Evolutionary conservation across 92 coral and sea anemone species (phyloP).

Genomic region (Virgularia gustaviana): DNA sequence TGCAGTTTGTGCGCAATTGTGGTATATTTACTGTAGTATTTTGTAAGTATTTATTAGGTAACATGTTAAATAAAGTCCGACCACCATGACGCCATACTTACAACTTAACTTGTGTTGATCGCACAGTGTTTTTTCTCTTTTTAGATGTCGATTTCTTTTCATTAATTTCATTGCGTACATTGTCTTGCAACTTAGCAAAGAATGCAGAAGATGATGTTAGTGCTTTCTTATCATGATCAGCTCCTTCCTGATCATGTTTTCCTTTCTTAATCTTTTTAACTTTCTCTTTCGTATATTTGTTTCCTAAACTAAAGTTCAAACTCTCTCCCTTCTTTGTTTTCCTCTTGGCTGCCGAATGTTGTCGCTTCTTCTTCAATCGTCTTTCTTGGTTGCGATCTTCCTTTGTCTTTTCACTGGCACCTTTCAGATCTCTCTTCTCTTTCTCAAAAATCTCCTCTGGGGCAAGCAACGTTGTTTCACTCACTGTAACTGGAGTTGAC

Average conservation of each 20-base stretch:
- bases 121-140: constrained; percentile 43
- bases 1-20: no score
- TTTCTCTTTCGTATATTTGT: constrained; percentile 73
- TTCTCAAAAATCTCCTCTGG: constrained; percentile 91
- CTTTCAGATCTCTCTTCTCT: constrained; percentile 62
- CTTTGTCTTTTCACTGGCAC: constrained; percentile 68
- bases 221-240: constrained; percentile 43
- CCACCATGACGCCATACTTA: no score
- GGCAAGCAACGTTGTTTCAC: constrained; percentile 91
- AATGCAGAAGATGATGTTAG: constrained; percentile 81
- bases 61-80: no score
- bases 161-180: constrained; percentile 70
- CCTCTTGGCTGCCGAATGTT: constrained; percentile 67
- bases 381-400: constrained; percentile 83
- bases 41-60: no score
- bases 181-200: constrained; percentile 86
- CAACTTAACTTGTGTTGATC: constrained; percentile 65
- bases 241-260: constrained; percentile 57
- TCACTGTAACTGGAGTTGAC: constrained; percentile 79
- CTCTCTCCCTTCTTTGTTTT: constrained; percentile 62
- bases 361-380: constrained; percentile 71
- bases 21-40: no score
- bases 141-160: constrained; percentile 57
- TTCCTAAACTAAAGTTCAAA: constrained; percentile 79
- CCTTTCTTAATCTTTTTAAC: constrained; percentile 67